These are phyloP conservation scores for Tipula vernalis DNA, from an alignment of 2,888 invertebrate species.

Conservation along the genomic window DNA sequence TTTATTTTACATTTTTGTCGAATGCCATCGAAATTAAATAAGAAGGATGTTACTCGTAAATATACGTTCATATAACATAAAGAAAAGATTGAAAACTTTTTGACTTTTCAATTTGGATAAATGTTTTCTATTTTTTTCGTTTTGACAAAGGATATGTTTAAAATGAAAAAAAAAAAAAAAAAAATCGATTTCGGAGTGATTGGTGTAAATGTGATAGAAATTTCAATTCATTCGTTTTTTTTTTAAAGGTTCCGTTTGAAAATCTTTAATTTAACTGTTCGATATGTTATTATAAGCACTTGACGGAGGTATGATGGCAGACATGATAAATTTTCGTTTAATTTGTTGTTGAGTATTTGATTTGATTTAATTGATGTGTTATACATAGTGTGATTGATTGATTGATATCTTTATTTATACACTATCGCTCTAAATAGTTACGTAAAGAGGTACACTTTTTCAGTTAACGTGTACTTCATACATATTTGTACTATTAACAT, in stretches of 20 bases:
- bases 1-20: not conserved
- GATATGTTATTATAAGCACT: not conserved
- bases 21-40: not conserved
- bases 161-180: not conserved
- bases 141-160: not conserved
- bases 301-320: not conserved
- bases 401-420: not conserved
- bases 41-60: not conserved
- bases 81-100: not conserved
- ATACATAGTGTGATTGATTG: not conserved
- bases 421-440: too few species aligned
- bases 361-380: not conserved
- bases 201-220: not conserved
- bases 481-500: too few species aligned
- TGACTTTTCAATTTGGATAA: not conserved
- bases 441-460: too few species aligned
- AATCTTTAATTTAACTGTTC: not conserved
- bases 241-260: not conserved
- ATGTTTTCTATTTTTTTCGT: not conserved
- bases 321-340: not conserved
- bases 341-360: not conserved
- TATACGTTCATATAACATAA: not conserved
- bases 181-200: not conserved
- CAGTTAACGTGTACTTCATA: too few species aligned
- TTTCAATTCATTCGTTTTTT: not conserved